Evolutionary conservation across 2,797 vertebrate species (phyloP), one percentile per base, ranked within the genome.

Genomic region (Clarias fuscus): DNA sequence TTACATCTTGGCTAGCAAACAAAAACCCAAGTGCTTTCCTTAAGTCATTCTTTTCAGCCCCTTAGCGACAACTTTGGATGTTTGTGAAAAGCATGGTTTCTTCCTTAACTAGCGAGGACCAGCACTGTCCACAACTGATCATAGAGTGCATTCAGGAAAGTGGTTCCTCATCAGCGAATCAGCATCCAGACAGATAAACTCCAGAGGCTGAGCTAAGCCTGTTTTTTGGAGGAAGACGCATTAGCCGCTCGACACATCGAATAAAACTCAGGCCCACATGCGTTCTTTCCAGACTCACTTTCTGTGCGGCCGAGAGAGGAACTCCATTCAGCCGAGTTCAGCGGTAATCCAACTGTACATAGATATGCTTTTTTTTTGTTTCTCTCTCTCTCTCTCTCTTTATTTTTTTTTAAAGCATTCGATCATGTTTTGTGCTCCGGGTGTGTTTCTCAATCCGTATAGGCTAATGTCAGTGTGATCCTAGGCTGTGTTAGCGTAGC

Each of bases 401-500:
- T 65, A 10, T 59, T 59, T 53, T 76, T 76, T 24, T 64, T 83
- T 33, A 91, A 89, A 85, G 88, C 87, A 86, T 87, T 89, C 73
- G 72, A 86, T 72, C 85, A 87, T 43, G 77, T 90, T 89, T 91
- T 82, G 88, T 90, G 90, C 87, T 85, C 80, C 73, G 81, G 84
- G 76, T 88, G 89, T 90, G 78, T 86, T 86, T 82, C 84, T 87
- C 33, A 40, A 85, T 82, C 81, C 43, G 61, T 89, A 85, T 89
- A 70, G 77, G 87, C 84, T 90, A 86, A 87, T 84, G 85, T 87
- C 85, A n/a, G 83, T 87, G 87, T 91, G 88, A 88, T 89, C 80
- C 71, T 90, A 88, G 84, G 79, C 87, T 82, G 88, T 88, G 81
- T 91, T 89, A 87, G 89, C 87, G 72, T 89, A 90, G 84, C 88